These are phyloP conservation scores for Nasalis larvatus DNA, from an alignment of 2,113 vertebrate genomes.

Conservation along the genomic window DNA sequence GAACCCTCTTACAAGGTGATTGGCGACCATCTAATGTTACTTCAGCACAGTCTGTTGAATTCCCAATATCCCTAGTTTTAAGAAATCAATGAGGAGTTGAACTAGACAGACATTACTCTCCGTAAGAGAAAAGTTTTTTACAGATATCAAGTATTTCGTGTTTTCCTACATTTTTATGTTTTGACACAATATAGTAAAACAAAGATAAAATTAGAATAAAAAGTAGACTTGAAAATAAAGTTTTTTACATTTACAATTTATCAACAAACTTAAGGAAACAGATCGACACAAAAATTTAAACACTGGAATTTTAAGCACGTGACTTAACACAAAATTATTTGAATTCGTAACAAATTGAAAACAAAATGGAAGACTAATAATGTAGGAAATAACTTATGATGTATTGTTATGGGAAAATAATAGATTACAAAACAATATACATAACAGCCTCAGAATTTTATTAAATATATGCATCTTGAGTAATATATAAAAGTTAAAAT, in stretches of 20 bases:
- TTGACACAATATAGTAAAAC: background rate
- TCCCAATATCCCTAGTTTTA: background rate
- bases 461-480: background rate
- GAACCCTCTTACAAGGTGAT: background rate
- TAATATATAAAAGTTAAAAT: background rate
- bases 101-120: background rate
- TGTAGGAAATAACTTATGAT: background rate
- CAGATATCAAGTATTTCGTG: background rate
- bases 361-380: background rate
- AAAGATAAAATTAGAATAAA: background rate
- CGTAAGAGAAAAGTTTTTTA: background rate
- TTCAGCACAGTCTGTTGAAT: background rate
- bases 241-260: background rate
- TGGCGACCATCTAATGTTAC: background rate
- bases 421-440: background rate
- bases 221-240: background rate
- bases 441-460: background rate
- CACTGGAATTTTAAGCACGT: background rate
- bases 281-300: background rate
- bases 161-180: background rate
- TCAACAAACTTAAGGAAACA: background rate
- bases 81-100: background rate
- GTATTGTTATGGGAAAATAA: background rate
- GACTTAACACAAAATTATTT: background rate
- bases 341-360: background rate